Evolutionary conservation across 2,888 invertebrate species (phyloP).

Genomic region (Ferdinandea cuprea): DNA sequence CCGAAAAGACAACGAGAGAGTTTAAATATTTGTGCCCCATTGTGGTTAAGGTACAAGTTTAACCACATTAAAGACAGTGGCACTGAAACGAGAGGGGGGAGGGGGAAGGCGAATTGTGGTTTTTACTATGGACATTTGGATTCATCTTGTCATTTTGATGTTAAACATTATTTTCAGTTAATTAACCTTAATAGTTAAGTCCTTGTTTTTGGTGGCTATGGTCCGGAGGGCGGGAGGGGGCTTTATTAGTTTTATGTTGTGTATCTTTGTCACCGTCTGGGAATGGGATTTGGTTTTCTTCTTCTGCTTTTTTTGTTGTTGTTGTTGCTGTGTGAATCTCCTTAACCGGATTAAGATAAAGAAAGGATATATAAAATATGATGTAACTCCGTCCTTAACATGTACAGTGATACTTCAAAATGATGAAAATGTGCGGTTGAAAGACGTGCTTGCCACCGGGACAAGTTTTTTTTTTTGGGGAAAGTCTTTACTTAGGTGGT

Average conservation of each 20-base stretch:
- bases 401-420: constrained; percentile 43
- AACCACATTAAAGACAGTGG: constrained; percentile 57
- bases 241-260: constrained; percentile 48
- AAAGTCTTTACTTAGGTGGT: neutral
- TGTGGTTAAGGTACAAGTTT: constrained; percentile 57
- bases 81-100: neutral
- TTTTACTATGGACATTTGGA: constrained; percentile 68
- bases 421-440: constrained; percentile 58
- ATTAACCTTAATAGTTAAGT: constrained; percentile 72
- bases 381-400: constrained; percentile 22
- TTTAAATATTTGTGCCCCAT: constrained; percentile 73
- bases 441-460: constrained; percentile 40
- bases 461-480: constrained; percentile 13
- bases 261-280: constrained; percentile 17
- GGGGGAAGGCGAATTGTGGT: constrained; percentile 49
- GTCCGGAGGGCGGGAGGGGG: constrained; percentile 9
- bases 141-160: constrained; percentile 74
- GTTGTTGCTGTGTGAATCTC: constrained; percentile 18
- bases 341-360: constrained; percentile 62
- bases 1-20: constrained; percentile 61
- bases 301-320: neutral
- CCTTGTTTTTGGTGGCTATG: constrained; percentile 47
- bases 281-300: constrained; percentile 14
- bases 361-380: constrained; percentile 40
- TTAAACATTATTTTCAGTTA: constrained; percentile 74